phyloP scores from a whole-genome alignment of 2,888 invertebrate species.

The Oasisia sp. region DNA sequence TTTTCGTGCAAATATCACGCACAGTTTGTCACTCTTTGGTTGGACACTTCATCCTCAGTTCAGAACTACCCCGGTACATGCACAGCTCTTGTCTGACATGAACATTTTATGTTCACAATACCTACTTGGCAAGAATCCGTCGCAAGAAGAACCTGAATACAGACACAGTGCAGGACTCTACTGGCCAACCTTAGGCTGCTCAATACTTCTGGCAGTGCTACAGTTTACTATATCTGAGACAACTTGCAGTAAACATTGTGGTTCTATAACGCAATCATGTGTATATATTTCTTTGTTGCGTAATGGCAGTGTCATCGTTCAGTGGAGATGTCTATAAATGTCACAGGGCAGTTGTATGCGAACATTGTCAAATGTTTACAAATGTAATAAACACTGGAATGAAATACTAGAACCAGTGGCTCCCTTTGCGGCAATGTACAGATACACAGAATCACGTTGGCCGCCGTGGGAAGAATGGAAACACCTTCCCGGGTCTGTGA shows the following conservation, averaged over 20 bases:
- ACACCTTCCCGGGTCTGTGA: not conserved
- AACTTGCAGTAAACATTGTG: not conserved
- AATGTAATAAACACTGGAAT: not conserved
- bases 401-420: not conserved
- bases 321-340: not conserved
- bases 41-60: not conserved
- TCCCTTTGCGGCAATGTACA: not conserved
- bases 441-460: not conserved
- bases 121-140: not conserved
- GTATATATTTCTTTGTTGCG: not conserved
- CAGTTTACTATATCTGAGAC: not conserved
- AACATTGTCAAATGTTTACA: not conserved
- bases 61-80: not conserved
- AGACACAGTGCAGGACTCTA: not conserved
- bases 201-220: not conserved
- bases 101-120: slow-evolving; percentile 17
- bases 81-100: not conserved
- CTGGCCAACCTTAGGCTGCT: not conserved
- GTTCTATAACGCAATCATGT: not conserved
- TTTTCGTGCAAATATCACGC: not conserved
- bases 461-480: not conserved
- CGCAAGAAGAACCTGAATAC: not conserved
- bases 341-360: not conserved
- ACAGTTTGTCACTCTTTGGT: not conserved
- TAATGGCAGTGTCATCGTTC: not conserved